Conservation (phyloP, 2,888 invertebrate species). For the Heliconius erato region DNA sequence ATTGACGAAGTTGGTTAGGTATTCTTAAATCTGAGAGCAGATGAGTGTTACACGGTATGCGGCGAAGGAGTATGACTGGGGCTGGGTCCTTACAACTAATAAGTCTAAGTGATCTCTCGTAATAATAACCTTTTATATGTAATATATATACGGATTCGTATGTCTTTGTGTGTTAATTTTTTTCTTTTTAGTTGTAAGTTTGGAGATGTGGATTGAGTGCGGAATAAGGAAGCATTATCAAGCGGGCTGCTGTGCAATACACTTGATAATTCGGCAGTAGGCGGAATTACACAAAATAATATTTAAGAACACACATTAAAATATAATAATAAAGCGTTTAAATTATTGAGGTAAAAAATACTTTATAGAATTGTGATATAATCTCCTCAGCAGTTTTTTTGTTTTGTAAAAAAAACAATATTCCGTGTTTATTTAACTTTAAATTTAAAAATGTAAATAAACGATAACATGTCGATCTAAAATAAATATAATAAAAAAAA, state of each 20-base stretch:
- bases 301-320: background rate
- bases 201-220: slow-evolving; percentile 61
- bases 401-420: too few relatives aligned
- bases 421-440: too few relatives aligned
- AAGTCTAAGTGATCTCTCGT: background rate
- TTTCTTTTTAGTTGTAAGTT: slow-evolving; percentile 32
- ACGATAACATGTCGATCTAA: too few relatives aligned
- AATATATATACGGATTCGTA: background rate
- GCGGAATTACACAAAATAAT: slow-evolving; percentile 1
- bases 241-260: slow-evolving; percentile 51
- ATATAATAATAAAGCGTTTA: slow-evolving; percentile 6
- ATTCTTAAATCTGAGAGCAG: slow-evolving; percentile 62
- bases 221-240: slow-evolving; percentile 73
- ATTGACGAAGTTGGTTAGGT: slow-evolving; percentile 52
- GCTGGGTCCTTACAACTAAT: slow-evolving; percentile 28
- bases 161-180: background rate
- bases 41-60: slow-evolving; percentile 82
- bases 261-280: slow-evolving; percentile 39
- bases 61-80: slow-evolving; percentile 54
- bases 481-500: background rate
- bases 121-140: background rate
- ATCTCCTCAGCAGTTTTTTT: background rate
- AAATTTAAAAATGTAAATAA: background rate
- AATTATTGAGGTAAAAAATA: background rate
- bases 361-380: background rate